Conservation (phyloP, 2,888 invertebrate species). For the Congeria kusceri region DNA sequence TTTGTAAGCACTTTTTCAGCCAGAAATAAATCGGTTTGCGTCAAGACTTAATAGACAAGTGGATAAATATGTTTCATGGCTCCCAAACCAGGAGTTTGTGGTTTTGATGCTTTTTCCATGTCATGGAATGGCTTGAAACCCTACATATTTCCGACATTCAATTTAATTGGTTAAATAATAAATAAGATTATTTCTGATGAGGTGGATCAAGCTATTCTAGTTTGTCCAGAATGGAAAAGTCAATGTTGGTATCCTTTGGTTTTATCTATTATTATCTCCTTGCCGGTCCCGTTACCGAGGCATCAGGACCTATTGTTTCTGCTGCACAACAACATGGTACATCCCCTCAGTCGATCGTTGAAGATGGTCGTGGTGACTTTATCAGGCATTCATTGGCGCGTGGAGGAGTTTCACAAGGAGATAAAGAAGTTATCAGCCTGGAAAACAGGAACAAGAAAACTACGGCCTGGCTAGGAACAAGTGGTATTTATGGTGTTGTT, state of each 20-base stretch:
- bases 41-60: too few species aligned
- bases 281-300: slow-evolving; percentile 47
- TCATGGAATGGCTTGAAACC: too few species aligned
- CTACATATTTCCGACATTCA: slow-evolving; percentile 61
- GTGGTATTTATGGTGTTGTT: slow-evolving; percentile 31
- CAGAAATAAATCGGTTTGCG: too few species aligned
- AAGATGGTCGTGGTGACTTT: slow-evolving; percentile 7
- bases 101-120: too few species aligned
- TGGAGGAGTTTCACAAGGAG: too few species aligned
- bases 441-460: slow-evolving; percentile 31
- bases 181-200: slow-evolving; percentile 48
- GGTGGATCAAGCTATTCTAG: slow-evolving; percentile 38
- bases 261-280: slow-evolving; percentile 23
- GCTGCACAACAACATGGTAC: slow-evolving; percentile 3
- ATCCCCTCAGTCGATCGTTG: too few species aligned
- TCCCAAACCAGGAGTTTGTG: too few species aligned
- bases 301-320: slow-evolving; percentile 40
- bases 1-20: too few species aligned
- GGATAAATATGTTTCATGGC: too few species aligned
- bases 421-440: too few species aligned
- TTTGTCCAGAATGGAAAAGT: slow-evolving; percentile 51
- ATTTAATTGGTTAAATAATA: slow-evolving; percentile 38
- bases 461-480: slow-evolving; percentile 30
- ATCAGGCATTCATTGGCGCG: slow-evolving; percentile 28
- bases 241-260: slow-evolving; percentile 58